Conservation (phyloP, 2,113 vertebrate genomes). For the Coracopsis vasa region DNA sequence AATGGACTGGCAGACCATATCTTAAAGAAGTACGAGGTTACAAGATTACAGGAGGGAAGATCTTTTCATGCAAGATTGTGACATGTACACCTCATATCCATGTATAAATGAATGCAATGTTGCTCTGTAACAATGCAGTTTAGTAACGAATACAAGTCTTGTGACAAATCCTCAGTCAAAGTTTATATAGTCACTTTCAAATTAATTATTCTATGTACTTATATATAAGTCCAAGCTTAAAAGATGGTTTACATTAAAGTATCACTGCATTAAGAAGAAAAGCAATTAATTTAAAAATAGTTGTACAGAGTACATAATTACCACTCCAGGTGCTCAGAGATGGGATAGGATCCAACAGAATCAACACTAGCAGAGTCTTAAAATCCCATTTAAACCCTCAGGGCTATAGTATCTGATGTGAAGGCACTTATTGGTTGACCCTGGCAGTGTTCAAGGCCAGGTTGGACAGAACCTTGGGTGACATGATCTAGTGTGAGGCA, state of each 20-base stretch:
- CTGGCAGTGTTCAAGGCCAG: background rate
- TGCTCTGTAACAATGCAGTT: background rate
- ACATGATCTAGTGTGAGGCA: background rate
- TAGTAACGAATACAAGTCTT: background rate
- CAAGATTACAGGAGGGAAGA: background rate
- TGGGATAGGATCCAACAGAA: background rate
- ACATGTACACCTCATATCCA: background rate
- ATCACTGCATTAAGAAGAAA: background rate
- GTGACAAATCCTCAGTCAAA: background rate
- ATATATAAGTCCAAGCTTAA: background rate
- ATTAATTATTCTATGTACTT: background rate
- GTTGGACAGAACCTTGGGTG: background rate
- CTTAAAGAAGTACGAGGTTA: background rate
- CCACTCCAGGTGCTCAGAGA: background rate
- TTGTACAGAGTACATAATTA: background rate
- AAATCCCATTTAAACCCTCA: background rate
- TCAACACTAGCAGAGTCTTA: background rate
- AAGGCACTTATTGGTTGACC: background rate
- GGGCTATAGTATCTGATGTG: background rate
- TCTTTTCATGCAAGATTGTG: background rate
- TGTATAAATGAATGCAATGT: background rate
- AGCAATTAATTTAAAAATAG: background rate
- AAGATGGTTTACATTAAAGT: background rate
- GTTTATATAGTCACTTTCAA: background rate
- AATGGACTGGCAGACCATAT: background rate